Base-by-base conservation (phyloP, 1,140 invertebrate genomes). In the Asbolus verrucosus region DNA sequence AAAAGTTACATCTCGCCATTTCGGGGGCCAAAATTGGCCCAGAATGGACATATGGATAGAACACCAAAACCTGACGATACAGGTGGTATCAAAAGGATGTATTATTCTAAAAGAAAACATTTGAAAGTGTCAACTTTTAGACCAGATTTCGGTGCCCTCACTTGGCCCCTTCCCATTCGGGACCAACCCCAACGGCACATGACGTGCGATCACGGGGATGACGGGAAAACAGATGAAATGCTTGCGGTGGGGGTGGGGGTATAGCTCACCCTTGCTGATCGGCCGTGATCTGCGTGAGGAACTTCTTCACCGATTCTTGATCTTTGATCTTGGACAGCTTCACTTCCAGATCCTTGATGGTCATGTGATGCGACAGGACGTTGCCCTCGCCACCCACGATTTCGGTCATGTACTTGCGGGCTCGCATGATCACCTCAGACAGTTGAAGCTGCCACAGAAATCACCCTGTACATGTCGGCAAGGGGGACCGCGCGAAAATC, bases 371-470 rank as follows among this genome's bases (percentile, higher is more conserved):
- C 0, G 91, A 90, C 60, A 95, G 83, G 9, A 95, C 92, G 74
- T 93, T 93, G 71, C 92, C 92, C 67, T 89, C 87, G 16, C 90
- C 89, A 63, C 90, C 90, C n/a, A 93, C 91, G 6, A 98, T 87
- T 72, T 94, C 91, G 72, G 91, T 88, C 88, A 98, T 98, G 80
- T 97, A 97, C 79, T 92, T 90, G 76, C 96, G 91, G 9, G 95
- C 92, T 77, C 95, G 89, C 85, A 95, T 95, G 77, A 99, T 97
- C 69, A 98, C 96, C 84, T 99, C 97, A 1, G 97, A 99, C 66
- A 99, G 83, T 89, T 98, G 96, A 65, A 98, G 87, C 95, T 98
- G 33, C 27, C 19, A 27, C 24, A 24, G n/a, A 16, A 6, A 43
- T 27, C 24, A 36, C 6, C 11, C 11, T 6, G 33, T 36, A 3